phyloP scores from a whole-genome alignment of 2,888 invertebrate genomes.

The Papilio demoleus region DNA sequence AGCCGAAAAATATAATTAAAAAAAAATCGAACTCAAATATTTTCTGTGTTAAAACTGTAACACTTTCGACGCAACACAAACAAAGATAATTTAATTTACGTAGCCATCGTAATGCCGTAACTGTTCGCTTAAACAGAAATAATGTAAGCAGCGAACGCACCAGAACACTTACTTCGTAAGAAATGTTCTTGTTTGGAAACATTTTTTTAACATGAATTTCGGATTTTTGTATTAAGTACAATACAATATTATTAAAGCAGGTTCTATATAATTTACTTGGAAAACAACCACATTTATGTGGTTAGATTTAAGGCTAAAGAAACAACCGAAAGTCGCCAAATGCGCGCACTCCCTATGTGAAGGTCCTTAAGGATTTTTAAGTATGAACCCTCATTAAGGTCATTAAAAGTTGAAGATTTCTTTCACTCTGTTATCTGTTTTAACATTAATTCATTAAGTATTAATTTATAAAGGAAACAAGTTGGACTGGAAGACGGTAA shows the following conservation, averaged over 20 bases:
- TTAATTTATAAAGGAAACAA: constrained; percentile 24
- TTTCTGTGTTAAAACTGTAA: neutral
- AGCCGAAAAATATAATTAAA: neutral
- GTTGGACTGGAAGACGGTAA: constrained; percentile 14
- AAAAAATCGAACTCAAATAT: neutral
- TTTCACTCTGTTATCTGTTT: neutral
- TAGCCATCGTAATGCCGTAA: constrained; percentile 10
- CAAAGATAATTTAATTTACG: constrained; percentile 21
- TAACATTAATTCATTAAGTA: constrained; percentile 2
- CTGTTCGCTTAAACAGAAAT: constrained; percentile 14
- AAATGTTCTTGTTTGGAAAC: neutral
- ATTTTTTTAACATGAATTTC: neutral
- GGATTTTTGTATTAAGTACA: neutral
- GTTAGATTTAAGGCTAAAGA: too few relatives aligned
- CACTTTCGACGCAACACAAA: constrained; percentile 2
- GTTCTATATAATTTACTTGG: too few relatives aligned
- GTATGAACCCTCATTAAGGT: neutral
- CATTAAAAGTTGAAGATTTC: neutral
- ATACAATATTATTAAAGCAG: too few relatives aligned
- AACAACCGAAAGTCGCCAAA: too few relatives aligned
- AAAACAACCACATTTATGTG: too few relatives aligned
- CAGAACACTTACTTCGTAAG: neutral
- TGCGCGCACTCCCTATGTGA: too few relatives aligned
- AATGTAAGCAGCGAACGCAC: constrained; percentile 1
- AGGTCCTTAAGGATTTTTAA: neutral